Evolutionary conservation across 35 echinoderm and acorn worm species (phyloP), one percentile per base, ranked within the genome.

Genomic region (Hemicentrotus pulcherrimus): DNA sequence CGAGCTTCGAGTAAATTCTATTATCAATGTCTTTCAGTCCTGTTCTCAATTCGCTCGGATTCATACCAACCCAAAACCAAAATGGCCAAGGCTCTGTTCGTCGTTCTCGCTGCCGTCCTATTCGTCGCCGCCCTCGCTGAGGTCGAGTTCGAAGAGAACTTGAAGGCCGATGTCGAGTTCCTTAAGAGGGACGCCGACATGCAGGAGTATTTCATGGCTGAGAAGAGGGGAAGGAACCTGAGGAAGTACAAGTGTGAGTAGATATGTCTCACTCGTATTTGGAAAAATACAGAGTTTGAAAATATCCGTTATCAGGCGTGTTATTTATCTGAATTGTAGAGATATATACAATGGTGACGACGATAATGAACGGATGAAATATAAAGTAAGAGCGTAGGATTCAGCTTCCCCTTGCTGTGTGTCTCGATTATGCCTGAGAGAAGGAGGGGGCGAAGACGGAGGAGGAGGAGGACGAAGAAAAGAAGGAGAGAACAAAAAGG

Each of bases 241-340:
- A 90, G 10, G 88, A 90, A 90, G 31, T 90, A 90, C 88, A 90
- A 90, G 32, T 45, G 88, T 90, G 88, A 90, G 88, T 90, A 90
- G 9, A 24, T 11, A 85, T 6, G 22, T 33, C 32, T 7, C 10
- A 86, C 13, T 2, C n/a, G 86, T 30, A 30, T 85, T 30, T 85
- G 15, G 70, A 0, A 19, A 85, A 85, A 2, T n/a, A n/a, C 70
- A 85, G 30, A 2, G 0, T 85, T 19, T 85, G 15, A 19, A 16
- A 85, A 19, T 30, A 85, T 85, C 30, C 4, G 70, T 19, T 19
- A 85, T 85, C 35, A 41, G 35, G 35, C 35, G 35, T 41, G 3
- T 30, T 85, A 19, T 85, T 85, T 85, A 85, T 85, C 15, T 0
- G 16, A 30, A 85, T 85, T 85, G 0, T 4, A 85, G 16, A 85